Evolutionary conservation across 2,888 invertebrate species (phyloP).

Genomic region (Trypoxylon attenuatum): DNA sequence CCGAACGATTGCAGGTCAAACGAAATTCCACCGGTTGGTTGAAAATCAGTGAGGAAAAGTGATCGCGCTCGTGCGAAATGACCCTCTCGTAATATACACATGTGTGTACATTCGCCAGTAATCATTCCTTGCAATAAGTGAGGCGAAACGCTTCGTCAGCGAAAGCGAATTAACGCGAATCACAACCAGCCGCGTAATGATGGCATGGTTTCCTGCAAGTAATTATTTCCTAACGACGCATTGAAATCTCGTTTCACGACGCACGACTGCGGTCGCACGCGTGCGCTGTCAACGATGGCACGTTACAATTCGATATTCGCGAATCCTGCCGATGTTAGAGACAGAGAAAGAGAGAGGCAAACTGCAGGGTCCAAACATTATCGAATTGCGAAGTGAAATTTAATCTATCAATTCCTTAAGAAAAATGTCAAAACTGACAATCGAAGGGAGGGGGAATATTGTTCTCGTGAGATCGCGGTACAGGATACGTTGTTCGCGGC

Average conservation of each 20-base stretch:
- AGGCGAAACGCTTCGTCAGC: constrained; percentile 3
- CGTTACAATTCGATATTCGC: not conserved
- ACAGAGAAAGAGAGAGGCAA: not conserved
- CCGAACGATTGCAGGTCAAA: no score
- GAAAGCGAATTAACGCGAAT: constrained; percentile 13
- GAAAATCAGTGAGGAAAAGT: no score
- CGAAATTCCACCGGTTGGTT: no score
- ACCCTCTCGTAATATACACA: no score
- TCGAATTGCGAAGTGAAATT: no score
- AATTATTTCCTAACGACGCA: constrained; percentile 20
- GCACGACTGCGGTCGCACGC: not conserved
- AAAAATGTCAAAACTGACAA: no score
- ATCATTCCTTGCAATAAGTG: not conserved
- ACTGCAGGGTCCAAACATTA: no score
- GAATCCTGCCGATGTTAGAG: not conserved
- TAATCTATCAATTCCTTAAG: no score
- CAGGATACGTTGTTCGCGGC: constrained; percentile 4
- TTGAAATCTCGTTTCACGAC: constrained; percentile 6
- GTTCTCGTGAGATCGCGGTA: no score
- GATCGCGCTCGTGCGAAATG: no score
- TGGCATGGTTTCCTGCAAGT: constrained; percentile 4
- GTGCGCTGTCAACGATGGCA: not conserved
- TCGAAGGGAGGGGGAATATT: no score
- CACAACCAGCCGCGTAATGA: constrained; percentile 5
- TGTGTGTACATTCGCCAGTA: no score